These are phyloP conservation scores for Hemicentrotus pulcherrimus DNA, from an alignment of 35 echinoderm and acorn worm species.

Conservation along the genomic window DNA sequence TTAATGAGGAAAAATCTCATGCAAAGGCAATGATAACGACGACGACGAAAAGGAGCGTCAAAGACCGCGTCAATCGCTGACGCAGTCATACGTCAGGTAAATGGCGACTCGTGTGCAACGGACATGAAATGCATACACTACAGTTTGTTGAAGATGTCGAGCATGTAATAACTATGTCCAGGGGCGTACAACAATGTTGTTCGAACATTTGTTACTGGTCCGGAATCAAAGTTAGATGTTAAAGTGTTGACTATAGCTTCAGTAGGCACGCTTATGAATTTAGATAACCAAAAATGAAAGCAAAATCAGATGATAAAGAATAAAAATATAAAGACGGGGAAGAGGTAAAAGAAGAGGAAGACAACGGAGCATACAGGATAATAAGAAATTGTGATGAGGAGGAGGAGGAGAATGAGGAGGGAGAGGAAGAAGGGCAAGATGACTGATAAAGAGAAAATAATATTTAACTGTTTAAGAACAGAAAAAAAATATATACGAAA, in stretches of 20 bases:
- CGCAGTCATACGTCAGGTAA: too few species aligned
- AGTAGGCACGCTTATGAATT: too few species aligned
- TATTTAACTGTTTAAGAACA: background rate
- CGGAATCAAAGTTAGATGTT: background rate
- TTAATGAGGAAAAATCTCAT: too few species aligned
- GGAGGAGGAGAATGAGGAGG: background rate
- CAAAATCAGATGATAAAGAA: background rate
- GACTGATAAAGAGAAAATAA: background rate
- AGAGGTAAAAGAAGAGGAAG: background rate
- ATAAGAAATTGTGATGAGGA: background rate
- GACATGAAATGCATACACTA: background rate
- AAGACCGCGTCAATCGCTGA: too few species aligned
- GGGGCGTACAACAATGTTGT: too few species aligned
- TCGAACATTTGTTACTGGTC: background rate
- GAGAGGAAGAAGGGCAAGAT: background rate
- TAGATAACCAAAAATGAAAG: too few species aligned
- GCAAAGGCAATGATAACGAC: too few species aligned
- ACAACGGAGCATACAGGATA: background rate
- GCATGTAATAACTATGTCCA: background rate
- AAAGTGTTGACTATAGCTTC: too few species aligned
- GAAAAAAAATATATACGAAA: background rate
- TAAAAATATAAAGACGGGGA: background rate
- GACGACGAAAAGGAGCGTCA: too few species aligned
- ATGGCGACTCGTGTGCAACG: background rate
- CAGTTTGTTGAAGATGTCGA: background rate